Conservation (phyloP, 2,113 vertebrate species). For the Rhadina sibilatrix region DNA sequence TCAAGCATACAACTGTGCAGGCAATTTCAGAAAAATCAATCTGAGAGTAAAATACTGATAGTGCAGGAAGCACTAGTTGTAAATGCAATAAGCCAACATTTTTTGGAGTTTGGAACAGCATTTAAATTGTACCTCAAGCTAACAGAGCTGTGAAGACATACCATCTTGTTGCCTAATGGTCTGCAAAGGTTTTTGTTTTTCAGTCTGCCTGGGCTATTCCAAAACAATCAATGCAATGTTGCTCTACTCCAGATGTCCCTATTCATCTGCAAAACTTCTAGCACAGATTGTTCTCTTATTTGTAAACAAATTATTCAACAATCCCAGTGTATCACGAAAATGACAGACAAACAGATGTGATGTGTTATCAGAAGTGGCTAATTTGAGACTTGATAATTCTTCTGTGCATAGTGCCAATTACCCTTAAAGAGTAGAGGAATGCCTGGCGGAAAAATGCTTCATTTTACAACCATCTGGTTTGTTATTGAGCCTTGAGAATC, state of each 20-base stretch:
- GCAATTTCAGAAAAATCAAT: not conserved
- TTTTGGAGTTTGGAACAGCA: not conserved
- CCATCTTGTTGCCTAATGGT: not conserved
- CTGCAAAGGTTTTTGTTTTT: not conserved
- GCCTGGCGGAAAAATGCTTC: not conserved
- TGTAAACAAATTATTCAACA: constrained; percentile 59
- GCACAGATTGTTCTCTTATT: constrained; percentile 40
- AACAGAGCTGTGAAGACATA: not conserved
- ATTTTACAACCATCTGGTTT: not conserved
- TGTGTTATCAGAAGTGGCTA: not conserved
- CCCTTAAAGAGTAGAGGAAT: constrained; percentile 1
- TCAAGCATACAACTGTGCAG: not conserved
- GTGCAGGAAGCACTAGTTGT: not conserved
- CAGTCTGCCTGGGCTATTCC: not conserved
- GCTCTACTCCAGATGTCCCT: constrained; percentile 34
- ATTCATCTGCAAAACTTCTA: constrained; percentile 48
- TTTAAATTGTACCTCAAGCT: not conserved
- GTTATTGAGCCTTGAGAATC: not conserved
- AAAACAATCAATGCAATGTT: not conserved
- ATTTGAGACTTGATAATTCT: constrained; percentile 22
- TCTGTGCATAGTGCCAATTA: not conserved
- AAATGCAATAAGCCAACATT: not conserved
- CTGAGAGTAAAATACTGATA: not conserved
- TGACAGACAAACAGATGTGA: constrained; percentile 45
- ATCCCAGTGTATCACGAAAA: not conserved